A percentile compares a stretch with the other conserved stretches of the same genome.
Evolutionary conservation across 2,888 invertebrate genomes (phyloP).

Genomic region (Caenorhabditis auriculariae): DNA sequence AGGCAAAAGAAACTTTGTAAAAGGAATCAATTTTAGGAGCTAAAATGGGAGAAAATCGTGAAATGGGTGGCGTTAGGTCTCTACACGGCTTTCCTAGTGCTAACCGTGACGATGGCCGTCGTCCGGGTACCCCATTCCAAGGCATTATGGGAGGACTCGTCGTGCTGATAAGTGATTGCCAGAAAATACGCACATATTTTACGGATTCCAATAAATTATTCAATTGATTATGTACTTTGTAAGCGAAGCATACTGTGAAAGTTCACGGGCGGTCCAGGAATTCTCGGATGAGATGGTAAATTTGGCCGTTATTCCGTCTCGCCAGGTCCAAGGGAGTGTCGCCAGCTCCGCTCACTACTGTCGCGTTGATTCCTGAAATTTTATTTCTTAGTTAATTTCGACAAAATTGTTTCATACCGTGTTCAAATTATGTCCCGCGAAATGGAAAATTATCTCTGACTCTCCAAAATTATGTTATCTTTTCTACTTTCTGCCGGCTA

Average conservation of each 20-base stretch:
- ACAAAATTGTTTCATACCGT: neutral
- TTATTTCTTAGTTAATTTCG: neutral
- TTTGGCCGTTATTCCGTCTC: constrained; percentile 33
- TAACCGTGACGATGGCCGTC: constrained; percentile 23
- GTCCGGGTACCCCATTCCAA: constrained; percentile 24
- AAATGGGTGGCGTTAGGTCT: constrained; percentile 23
- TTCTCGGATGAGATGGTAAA: constrained; percentile 29
- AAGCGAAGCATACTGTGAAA: neutral
- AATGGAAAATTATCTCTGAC: too few species aligned
- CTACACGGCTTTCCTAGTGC: constrained; percentile 14
- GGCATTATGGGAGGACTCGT: constrained; percentile 15
- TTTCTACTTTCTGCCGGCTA: too few species aligned
- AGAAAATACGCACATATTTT: constrained; percentile 1
- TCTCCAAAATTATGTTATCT: too few species aligned
- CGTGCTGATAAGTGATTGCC: too few species aligned
- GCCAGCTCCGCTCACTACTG: constrained; percentile 47
- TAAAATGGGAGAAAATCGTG: constrained; percentile 29
- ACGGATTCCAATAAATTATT: neutral
- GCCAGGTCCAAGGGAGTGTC: constrained; percentile 59
- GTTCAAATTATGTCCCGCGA: neutral
- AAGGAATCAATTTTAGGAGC: constrained; percentile 22
- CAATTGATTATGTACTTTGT: constrained; percentile 6
- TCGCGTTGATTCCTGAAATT: constrained; percentile 49
- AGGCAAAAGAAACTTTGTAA: too few species aligned
- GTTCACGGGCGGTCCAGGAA: constrained; percentile 20